Evolutionary conservation across 2,113 vertebrate species (phyloP), one percentile per base, ranked within the genome.

Genomic region (Paramormyrops kingsleyae): DNA sequence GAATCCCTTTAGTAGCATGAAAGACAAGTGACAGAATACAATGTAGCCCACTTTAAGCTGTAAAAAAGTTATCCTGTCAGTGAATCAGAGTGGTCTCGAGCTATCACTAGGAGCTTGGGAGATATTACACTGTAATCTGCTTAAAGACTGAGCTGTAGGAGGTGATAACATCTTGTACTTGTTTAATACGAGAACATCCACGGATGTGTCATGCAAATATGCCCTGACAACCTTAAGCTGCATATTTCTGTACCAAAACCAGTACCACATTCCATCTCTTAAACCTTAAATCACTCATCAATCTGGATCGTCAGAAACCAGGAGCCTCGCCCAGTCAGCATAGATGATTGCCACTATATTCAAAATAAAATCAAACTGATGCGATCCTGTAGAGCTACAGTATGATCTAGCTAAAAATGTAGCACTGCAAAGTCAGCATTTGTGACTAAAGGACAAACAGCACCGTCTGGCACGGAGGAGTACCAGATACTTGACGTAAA

Each of bases 261-360:
- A 88, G 88, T 49, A 90, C 80, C 84, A 35, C 12, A 89, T 59
- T 90, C 80, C 39, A 17, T n/a, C 46, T 46, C 17, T 19, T 47
- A 47, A 83, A 80, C 44, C 77, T 89, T 66, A 66, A 27, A 31
- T 86, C 83, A 91, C 83, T 84, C 90, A 91, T 91, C 90, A 90
- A 35, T 91, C 90, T 93, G 90, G 24, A 87, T 86, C 59, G 89
- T 92, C 94, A 92, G 91, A 93, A 91, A 91, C 91, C 83, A 88
- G 66, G 85, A 90, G 90, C 44, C 88, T 94, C 94, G 90, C 89
- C 91, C 90, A 92, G 92, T 35, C 13, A 1, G 12, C 24, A 87
- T 4, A 5, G 5, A 21, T 91, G 91, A 89, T 74, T 62, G 59
- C 47, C n/a, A 12, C 77, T 17, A 19, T 49, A 27, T 15, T 27